Conservation (phyloP, 1,140 invertebrate species). For the Aphidius gifuensis region DNA sequence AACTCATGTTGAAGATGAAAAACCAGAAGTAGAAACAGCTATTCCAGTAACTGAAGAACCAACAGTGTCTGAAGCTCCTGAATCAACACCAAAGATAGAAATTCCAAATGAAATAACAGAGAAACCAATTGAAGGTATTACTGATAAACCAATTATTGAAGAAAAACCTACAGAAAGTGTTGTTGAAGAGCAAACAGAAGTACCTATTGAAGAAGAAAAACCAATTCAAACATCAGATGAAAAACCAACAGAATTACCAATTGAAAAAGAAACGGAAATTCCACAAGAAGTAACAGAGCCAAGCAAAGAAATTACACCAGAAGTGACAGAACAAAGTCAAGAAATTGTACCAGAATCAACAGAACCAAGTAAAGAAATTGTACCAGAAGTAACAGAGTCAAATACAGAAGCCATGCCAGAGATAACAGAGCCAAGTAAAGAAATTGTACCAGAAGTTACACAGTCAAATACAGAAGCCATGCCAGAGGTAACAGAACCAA, state of each 20-base stretch:
- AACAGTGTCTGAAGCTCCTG: neutral
- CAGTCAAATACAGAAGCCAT: constrained; percentile 7
- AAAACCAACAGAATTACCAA: constrained; percentile 9
- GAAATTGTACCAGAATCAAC: neutral
- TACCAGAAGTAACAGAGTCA: constrained; percentile 6
- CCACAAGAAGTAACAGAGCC: neutral
- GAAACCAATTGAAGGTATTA: constrained; percentile 17
- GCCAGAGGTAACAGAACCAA: constrained; percentile 11
- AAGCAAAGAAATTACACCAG: neutral
- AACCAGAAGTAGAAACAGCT: constrained; percentile 7
- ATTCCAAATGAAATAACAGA: constrained; percentile 15
- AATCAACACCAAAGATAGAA: constrained; percentile 16
- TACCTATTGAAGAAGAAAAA: constrained; percentile 23
- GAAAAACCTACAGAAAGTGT: constrained; percentile 20
- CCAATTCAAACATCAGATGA: constrained; percentile 24
- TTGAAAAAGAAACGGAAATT: constrained; percentile 18
- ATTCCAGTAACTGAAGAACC: neutral
- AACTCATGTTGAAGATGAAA: constrained; percentile 6
- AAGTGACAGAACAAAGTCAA: neutral
- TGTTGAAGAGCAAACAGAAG: constrained; percentile 24
- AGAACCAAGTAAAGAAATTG: constrained; percentile 8
- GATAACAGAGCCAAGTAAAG: constrained; percentile 7
- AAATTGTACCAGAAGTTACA: constrained; percentile 7
- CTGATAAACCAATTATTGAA: constrained; percentile 16
- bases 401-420: constrained; percentile 11